phyloP scores from a whole-genome alignment of 2,888 invertebrate genomes.

The Trissoscelio sp. region DNA sequence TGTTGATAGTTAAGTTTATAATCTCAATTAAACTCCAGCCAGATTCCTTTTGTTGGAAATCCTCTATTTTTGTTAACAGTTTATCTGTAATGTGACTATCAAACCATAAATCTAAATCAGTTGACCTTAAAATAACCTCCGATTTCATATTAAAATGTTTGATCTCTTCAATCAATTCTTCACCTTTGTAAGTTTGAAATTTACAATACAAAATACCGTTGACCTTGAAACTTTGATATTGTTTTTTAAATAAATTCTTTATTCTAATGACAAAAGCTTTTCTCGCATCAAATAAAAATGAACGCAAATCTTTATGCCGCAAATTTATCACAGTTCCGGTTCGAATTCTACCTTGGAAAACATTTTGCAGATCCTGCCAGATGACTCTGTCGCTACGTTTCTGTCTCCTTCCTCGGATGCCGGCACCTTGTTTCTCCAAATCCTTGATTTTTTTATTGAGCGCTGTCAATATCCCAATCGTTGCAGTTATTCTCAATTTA shows the following conservation, averaged over 20 bases:
- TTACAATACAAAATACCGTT: constrained; percentile 7
- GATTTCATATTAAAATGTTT: constrained; percentile 9
- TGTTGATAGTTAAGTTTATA: constrained; percentile 64
- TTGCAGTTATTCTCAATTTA: constrained; percentile 13
- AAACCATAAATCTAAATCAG: constrained; percentile 22
- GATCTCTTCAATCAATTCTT: constrained; percentile 15
- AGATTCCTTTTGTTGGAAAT: constrained; percentile 27
- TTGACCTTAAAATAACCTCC: constrained; percentile 23
- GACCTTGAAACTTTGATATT: constrained; percentile 4
- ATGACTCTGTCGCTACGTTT: background rate
- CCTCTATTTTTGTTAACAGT: constrained; percentile 29
- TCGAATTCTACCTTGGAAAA: background rate
- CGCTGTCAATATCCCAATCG: constrained; percentile 11
- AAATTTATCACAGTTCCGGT: background rate
- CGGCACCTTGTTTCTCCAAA: background rate
- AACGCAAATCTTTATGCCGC: background rate
- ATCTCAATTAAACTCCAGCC: constrained; percentile 37
- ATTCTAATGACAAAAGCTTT: background rate
- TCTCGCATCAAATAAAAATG: background rate
- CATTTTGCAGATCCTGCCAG: background rate
- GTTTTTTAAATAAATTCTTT: constrained; percentile 3
- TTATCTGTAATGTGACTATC: constrained; percentile 25
- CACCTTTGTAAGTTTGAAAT: background rate
- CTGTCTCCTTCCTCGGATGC: background rate
- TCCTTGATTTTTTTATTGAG: constrained; percentile 1